These are phyloP conservation scores for Aldabrachelys gigantea DNA, from an alignment of 2,113 vertebrate genomes.

Conservation along the genomic window DNA sequence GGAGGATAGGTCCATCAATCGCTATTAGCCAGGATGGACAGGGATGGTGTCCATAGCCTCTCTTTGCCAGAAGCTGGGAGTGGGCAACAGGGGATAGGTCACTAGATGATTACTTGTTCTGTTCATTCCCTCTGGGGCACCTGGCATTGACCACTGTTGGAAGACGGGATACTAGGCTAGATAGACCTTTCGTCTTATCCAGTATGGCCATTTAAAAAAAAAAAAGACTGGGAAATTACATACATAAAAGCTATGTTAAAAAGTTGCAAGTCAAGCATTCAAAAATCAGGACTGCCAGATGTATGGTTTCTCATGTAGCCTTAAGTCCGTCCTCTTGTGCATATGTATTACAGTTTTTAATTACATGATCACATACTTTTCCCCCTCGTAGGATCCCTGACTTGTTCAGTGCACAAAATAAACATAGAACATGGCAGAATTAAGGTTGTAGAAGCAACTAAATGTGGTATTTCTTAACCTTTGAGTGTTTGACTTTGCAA, in stretches of 20 bases:
- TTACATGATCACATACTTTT: background rate
- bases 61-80: too few species aligned
- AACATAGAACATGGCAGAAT: background rate
- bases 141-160: too few species aligned
- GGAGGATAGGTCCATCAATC: too few species aligned
- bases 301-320: accelerated
- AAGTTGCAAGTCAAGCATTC: background rate
- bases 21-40: too few species aligned
- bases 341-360: background rate
- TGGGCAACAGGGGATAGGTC: too few species aligned
- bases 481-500: background rate
- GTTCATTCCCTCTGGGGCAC: too few species aligned
- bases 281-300: background rate
- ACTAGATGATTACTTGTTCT: too few species aligned
- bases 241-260: background rate
- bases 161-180: too few species aligned
- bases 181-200: too few species aligned
- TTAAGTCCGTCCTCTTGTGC: background rate
- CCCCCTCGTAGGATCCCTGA: background rate
- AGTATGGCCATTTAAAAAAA: background rate
- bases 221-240: background rate
- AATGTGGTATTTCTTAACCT: background rate
- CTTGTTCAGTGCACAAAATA: background rate
- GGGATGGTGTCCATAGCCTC: too few species aligned
- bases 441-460: background rate